Evolutionary conservation across 2,888 invertebrate species (phyloP).

Genomic region (Asteroscopus sphinx): DNA sequence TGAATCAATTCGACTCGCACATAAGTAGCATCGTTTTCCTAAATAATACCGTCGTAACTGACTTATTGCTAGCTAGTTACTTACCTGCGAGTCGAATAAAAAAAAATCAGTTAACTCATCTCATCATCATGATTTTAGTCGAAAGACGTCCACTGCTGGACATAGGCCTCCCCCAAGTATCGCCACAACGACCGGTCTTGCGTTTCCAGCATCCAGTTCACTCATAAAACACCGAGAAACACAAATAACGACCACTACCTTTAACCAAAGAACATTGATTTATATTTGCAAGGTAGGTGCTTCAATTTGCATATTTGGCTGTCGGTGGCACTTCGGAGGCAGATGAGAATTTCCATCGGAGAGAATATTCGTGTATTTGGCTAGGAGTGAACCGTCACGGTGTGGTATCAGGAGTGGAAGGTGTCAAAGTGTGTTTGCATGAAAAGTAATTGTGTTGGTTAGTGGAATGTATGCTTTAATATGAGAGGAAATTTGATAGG

Average conservation of each 20-base stretch:
- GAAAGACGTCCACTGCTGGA: too few species aligned
- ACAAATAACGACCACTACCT: constrained; percentile 5
- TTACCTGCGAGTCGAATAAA: too few species aligned
- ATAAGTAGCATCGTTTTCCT: too few species aligned
- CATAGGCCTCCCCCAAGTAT: too few species aligned
- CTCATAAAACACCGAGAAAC: constrained; percentile 17
- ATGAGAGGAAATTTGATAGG: background rate
- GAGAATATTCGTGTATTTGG: constrained; percentile 30
- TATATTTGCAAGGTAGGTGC: constrained; percentile 50
- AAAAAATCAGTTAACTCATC: too few species aligned
- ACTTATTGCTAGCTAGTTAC: too few species aligned
- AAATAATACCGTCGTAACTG: too few species aligned
- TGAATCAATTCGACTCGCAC: too few species aligned
- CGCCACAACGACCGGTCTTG: too few species aligned
- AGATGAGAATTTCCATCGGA: constrained; percentile 48
- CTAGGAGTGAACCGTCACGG: constrained; percentile 26
- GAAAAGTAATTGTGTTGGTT: constrained; percentile 29
- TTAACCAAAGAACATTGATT: constrained; percentile 54
- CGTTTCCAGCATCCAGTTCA: too few species aligned
- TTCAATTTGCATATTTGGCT: constrained; percentile 53
- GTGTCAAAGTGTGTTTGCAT: constrained; percentile 40
- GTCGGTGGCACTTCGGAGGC: constrained; percentile 24
- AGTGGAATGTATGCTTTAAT: constrained; percentile 3
- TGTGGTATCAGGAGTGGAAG: constrained; percentile 4
- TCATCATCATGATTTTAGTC: too few species aligned